Evolutionary conservation across 2,888 invertebrate genomes (phyloP).

Genomic region (Stramonita haemastoma): DNA sequence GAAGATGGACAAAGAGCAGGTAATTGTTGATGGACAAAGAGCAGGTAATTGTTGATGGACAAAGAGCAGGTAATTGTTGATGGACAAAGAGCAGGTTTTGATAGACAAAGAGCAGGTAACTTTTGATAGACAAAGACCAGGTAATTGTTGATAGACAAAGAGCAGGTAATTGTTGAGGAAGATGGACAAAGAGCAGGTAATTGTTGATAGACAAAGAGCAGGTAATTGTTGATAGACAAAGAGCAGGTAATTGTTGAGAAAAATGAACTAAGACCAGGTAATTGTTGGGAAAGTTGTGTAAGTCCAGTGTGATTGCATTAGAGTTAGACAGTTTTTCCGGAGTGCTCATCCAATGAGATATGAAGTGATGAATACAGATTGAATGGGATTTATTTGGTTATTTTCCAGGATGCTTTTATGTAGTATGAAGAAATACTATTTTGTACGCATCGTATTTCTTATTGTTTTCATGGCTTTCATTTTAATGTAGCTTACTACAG

Average conservation of each 20-base stretch:
- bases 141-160: conserved; percentile 36
- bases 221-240: conserved; percentile 37
- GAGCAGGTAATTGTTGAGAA: conserved; percentile 23
- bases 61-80: conserved; percentile 19
- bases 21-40: conserved; percentile 32
- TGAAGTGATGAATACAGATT: too few relatives aligned
- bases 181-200: conserved; percentile 32
- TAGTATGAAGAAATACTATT: too few relatives aligned
- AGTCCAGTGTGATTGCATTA: too few relatives aligned
- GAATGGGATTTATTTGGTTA: too few relatives aligned
- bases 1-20: conserved; percentile 30
- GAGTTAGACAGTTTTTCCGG: too few relatives aligned
- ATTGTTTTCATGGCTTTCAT: too few relatives aligned
- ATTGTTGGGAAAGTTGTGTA: too few relatives aligned
- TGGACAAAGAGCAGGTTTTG: conserved; percentile 34
- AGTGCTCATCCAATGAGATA: too few relatives aligned
- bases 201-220: conserved; percentile 29
- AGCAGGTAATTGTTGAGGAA: conserved; percentile 21
- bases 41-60: conserved; percentile 37
- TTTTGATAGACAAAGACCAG: conserved; percentile 29
- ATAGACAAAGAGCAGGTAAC: too few relatives aligned
- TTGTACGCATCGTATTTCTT: too few relatives aligned
- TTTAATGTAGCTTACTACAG: too few relatives aligned
- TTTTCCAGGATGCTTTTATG: too few relatives aligned
- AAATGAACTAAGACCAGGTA: conserved; percentile 24